These are phyloP conservation scores for Donacobius atricapilla DNA, from an alignment of 2,113 vertebrate species.

Conservation along the genomic window DNA sequence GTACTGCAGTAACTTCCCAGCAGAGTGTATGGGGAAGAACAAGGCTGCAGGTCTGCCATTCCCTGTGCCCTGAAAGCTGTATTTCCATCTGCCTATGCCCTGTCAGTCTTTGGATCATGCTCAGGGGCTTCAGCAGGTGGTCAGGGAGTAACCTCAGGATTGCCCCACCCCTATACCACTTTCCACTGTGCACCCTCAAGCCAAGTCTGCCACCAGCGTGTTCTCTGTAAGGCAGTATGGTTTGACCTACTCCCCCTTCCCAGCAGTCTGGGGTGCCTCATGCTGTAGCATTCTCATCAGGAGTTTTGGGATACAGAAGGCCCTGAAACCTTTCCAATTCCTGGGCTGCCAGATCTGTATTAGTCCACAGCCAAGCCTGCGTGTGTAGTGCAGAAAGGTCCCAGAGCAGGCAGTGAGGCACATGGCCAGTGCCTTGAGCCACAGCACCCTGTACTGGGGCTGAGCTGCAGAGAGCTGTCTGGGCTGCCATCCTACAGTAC, in stretches of 20 bases:
- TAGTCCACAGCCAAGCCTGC: neutral
- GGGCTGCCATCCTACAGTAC: neutral
- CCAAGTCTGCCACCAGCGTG: neutral
- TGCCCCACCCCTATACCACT: neutral
- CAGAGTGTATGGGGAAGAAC: neutral
- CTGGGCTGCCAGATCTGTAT: neutral
- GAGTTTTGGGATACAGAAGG: neutral
- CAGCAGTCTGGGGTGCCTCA: neutral
- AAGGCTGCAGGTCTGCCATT: neutral
- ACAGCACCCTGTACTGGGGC: neutral
- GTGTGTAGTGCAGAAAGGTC: neutral
- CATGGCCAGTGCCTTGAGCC: neutral
- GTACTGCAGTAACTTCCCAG: neutral
- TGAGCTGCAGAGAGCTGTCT: neutral
- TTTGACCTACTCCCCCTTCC: neutral
- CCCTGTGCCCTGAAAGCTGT: neutral
- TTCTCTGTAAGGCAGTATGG: neutral
- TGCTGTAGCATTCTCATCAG: neutral
- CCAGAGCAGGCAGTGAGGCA: neutral
- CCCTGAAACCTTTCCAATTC: neutral
- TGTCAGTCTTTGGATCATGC: neutral
- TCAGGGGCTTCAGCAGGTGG: neutral
- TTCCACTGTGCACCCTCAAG: neutral
- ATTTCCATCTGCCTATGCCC: neutral
- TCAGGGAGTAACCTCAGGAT: neutral